Evolutionary conservation across 2,797 vertebrate genomes (phyloP).

Genomic region (Lithobates pipiens): DNA sequence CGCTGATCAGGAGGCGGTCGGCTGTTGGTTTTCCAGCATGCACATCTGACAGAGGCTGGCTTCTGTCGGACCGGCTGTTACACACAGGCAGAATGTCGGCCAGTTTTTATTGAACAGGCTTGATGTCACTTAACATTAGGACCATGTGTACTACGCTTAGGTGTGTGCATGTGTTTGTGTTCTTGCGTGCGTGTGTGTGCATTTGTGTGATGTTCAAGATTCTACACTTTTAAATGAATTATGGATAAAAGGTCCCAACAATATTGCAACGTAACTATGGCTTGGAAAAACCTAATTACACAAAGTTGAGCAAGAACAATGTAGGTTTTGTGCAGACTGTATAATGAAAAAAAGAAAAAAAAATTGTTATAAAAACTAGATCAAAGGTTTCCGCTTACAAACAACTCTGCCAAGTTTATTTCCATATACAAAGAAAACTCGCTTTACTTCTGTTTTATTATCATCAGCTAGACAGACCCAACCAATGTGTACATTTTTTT

Average conservation of each 20-base stretch:
- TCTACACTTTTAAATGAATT: background rate
- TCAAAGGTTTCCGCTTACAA: constrained; percentile 23
- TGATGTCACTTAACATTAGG: too few species aligned
- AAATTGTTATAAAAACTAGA: background rate
- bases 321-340: background rate
- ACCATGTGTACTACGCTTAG: too few species aligned
- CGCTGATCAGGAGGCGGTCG: too few species aligned
- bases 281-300: background rate
- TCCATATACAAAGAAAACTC: constrained; percentile 34
- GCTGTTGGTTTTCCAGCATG: too few species aligned
- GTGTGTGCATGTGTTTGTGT: too few species aligned
- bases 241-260: background rate
- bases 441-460: constrained; percentile 32
- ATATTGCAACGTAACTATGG: background rate
- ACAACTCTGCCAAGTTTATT: background rate
- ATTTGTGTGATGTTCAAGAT: too few species aligned
- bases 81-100: too few species aligned
- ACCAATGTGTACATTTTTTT: constrained; percentile 44
- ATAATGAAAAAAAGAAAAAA: background rate
- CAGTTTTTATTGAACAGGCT: too few species aligned
- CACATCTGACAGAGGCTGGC: too few species aligned
- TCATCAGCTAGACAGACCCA: constrained; percentile 37
- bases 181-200: too few species aligned
- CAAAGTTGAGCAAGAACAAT: background rate
- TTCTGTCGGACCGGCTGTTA: too few species aligned